Evolutionary conservation across 2,113 vertebrate species (phyloP), one percentile per base, ranked within the genome.

Genomic region (Planiliza haematocheilus): DNA sequence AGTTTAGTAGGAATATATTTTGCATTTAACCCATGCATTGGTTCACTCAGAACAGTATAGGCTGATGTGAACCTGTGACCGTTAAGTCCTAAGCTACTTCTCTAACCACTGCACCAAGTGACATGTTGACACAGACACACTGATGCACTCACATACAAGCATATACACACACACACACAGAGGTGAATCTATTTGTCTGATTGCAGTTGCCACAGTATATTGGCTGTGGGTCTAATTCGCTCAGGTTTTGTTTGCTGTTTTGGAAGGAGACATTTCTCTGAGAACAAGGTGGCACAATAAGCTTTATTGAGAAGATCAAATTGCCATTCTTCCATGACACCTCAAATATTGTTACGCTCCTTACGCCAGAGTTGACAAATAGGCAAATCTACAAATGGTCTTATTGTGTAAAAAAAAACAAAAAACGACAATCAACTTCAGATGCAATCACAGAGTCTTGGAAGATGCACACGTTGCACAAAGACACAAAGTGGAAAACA

Each of bases 121-220:
- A 30, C n/a, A n/a, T 30, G 24, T 30, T 30, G 24, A 17, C 13
- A 20, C 18, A 34, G 38, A 50, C 69, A 68, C 36, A 51, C 37
- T 61, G 36, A 65, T 10, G 53, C 51, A 39, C 2, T n/a, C n/a
- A n/a, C n/a, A n/a, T n/a, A n/a, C n/a, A n/a, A n/a, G n/a, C n/a
- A n/a, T n/a, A n/a, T n/a, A n/a, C n/a, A 38, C 20, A 53, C 34
- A 45, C 61, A 41, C 36, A 12, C 41, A 48, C 36, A 52, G 46
- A 4, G 30, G 49, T 55, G 57, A 77, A 24, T n/a, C 46, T 20
- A 20, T 2, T 39, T 57, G 55, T 62, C 30, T 76, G 68, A 78
- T 69, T 86, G 64, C 74, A 76, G 70, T 57, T 81, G 36, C 70
- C 57, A 38, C 56, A 7, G 52, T 57, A 64, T 65, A 70, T 77